phyloP scores from a whole-genome alignment of 2,888 invertebrate species.

The Lottia scabra region DNA sequence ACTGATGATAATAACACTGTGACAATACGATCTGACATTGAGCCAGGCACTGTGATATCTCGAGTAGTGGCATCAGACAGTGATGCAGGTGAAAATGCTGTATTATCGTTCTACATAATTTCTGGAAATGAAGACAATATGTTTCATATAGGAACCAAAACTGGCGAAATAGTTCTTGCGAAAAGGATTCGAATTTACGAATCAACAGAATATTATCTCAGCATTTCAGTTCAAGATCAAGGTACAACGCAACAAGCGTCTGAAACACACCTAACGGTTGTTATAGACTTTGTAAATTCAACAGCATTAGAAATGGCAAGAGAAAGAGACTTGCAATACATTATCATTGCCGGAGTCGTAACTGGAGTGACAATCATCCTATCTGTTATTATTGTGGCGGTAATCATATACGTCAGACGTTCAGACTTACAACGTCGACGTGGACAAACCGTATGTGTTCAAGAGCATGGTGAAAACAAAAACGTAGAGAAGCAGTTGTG shows the following conservation, averaged over 20 bases:
- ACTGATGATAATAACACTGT: constrained; percentile 43
- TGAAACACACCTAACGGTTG: constrained; percentile 34
- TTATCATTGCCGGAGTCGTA: constrained; percentile 38
- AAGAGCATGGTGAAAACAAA: constrained; percentile 35
- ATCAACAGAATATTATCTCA: constrained; percentile 37
- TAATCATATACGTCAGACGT: constrained; percentile 32
- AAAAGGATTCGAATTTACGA: constrained; percentile 30
- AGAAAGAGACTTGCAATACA: constrained; percentile 32
- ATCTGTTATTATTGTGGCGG: constrained; percentile 36
- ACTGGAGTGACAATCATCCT: constrained; percentile 36
- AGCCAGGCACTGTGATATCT: constrained; percentile 34
- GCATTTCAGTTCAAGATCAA: constrained; percentile 47
- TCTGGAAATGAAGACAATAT: constrained; percentile 38
- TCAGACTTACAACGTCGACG: constrained; percentile 19
- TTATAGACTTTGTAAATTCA: constrained; percentile 27
- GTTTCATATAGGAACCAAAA: constrained; percentile 37
- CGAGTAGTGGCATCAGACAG: constrained; percentile 42
- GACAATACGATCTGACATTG: constrained; percentile 28
- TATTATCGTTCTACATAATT: constrained; percentile 43
- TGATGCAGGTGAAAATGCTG: constrained; percentile 48
- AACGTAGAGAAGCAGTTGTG: constrained; percentile 38
- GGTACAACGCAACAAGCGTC: constrained; percentile 42
- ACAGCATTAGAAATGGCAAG: constrained; percentile 10
- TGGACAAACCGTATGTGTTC: constrained; percentile 29
- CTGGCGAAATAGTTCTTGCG: constrained; percentile 44